These are phyloP conservation scores for Pterobdella sp. DNA, from an alignment of 2,888 invertebrate genomes.

Conservation along the genomic window DNA sequence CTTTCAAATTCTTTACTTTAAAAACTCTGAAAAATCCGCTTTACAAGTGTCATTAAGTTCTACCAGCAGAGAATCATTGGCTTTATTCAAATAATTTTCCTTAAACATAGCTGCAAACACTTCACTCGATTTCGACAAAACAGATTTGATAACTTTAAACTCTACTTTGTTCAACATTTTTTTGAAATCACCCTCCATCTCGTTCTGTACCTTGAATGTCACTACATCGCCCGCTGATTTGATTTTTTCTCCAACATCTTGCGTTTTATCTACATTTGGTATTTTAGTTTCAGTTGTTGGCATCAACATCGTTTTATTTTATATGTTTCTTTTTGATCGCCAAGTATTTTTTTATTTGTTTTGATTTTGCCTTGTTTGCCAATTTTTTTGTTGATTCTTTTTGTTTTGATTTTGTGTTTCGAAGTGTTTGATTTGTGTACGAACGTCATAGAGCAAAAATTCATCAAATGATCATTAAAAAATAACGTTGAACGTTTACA, in stretches of 20 bases:
- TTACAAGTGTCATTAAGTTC: conserved; percentile 11
- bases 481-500: too few species aligned
- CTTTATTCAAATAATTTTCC: not conserved
- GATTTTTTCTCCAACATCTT: not conserved
- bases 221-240: not conserved
- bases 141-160: conserved; percentile 8
- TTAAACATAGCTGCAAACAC: conserved; percentile 19
- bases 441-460: too few species aligned
- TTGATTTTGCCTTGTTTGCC: too few species aligned
- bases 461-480: too few species aligned
- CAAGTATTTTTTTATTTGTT: not conserved
- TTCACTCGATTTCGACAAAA: conserved; percentile 13
- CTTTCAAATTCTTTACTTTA: too few species aligned
- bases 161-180: not conserved
- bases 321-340: not conserved
- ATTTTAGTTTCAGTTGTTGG: too few species aligned
- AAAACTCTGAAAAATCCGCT: conserved; percentile 1
- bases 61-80: not conserved
- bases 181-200: not conserved
- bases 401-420: too few species aligned
- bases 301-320: too few species aligned
- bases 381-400: too few species aligned
- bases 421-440: too few species aligned
- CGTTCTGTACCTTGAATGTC: not conserved
- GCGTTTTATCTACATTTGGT: not conserved